Evolutionary conservation across 2,797 vertebrate species (phyloP).

Genomic region (Neostethus bicornis): DNA sequence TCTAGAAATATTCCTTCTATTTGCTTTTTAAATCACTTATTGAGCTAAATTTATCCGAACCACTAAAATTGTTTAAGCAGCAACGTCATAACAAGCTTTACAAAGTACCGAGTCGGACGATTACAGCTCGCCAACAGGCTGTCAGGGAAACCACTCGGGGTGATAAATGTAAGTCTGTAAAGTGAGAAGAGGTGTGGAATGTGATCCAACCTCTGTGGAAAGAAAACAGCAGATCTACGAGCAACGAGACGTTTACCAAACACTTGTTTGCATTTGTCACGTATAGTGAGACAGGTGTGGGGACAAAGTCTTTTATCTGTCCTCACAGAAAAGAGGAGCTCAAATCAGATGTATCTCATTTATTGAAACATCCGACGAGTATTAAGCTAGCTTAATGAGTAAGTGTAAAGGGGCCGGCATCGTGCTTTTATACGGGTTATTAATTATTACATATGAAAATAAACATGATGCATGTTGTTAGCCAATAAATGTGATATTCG

Average conservation of each 20-base stretch:
- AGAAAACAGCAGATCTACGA: slow-evolving; percentile 16
- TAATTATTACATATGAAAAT: too few species aligned
- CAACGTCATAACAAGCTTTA: slow-evolving; percentile 6
- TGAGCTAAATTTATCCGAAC: background rate
- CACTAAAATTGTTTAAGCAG: background rate
- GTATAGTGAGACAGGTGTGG: too few species aligned
- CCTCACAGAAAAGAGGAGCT: too few species aligned
- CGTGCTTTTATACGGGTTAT: too few species aligned
- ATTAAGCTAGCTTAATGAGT: too few species aligned
- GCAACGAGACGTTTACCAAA: slow-evolving; percentile 20
- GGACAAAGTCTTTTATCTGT: too few species aligned
- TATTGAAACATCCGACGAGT: too few species aligned
- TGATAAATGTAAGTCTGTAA: slow-evolving; percentile 63
- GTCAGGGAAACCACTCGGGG: slow-evolving; percentile 26
- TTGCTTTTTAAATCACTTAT: background rate
- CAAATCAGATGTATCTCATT: too few species aligned
- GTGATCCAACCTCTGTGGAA: slow-evolving; percentile 34
- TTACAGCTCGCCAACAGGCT: background rate
- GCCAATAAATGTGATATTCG: too few species aligned
- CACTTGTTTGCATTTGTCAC: slow-evolving; percentile 12
- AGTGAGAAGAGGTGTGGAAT: slow-evolving; percentile 58
- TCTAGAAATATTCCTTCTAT: background rate
- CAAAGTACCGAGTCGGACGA: background rate
- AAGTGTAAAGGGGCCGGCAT: too few species aligned
- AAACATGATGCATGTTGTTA: too few species aligned